These are phyloP conservation scores for Dyspetes luteomarginatus DNA, from an alignment of 2,888 invertebrate genomes.

Conservation along the genomic window DNA sequence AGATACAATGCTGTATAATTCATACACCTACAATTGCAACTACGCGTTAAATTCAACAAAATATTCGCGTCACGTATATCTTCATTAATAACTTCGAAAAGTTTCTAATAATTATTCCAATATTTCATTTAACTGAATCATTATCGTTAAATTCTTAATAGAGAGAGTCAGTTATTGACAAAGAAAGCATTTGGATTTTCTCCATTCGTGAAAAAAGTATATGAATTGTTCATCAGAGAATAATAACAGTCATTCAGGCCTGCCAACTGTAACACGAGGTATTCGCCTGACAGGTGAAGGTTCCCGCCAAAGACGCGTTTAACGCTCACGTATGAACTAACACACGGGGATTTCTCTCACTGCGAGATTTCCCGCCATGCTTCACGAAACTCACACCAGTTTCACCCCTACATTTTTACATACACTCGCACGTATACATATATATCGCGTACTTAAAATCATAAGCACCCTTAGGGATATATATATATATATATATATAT, in stretches of 20 bases:
- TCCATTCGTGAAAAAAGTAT: neutral
- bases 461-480: no score
- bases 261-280: conserved; percentile 59
- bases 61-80: no score
- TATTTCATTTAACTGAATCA: neutral
- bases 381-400: neutral
- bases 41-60: no score
- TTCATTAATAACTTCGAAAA: neutral
- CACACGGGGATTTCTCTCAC: neutral
- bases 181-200: neutral
- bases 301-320: conserved; percentile 43
- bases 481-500: no score
- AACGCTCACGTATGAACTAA: no score
- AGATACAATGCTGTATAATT: no score
- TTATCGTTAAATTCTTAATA: neutral
- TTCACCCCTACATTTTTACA: neutral
- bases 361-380: conserved; percentile 46
- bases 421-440: neutral
- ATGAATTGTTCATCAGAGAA: neutral
- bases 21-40: no score
- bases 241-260: conserved; percentile 38
- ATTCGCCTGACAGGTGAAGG: conserved; percentile 42
- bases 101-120: no score
- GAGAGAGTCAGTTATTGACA: neutral
- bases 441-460: no score